Evolutionary conservation across 2,888 invertebrate species (phyloP).

Genomic region (Lagria hirta): DNA sequence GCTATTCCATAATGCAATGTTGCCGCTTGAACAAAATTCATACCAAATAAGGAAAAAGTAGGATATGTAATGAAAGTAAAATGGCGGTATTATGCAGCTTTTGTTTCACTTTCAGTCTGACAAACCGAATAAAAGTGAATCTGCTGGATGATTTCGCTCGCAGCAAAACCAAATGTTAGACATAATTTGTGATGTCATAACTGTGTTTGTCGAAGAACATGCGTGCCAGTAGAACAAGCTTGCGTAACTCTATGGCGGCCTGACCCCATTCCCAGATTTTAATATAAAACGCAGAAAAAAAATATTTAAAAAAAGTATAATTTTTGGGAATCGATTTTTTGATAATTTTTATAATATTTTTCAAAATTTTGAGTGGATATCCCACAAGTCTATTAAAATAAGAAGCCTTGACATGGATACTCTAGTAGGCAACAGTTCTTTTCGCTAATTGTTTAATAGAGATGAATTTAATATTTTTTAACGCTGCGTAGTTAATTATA

Average conservation of each 20-base stretch:
- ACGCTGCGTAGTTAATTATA: conserved; percentile 23
- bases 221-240: conserved; percentile 39
- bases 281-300: too few species aligned
- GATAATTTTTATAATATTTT: too few species aligned
- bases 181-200: conserved; percentile 28
- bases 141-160: conserved; percentile 17
- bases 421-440: too few species aligned
- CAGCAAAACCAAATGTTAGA: conserved; percentile 19
- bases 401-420: conserved; percentile 37
- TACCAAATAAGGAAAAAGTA: conserved; percentile 15
- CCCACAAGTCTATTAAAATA: too few species aligned
- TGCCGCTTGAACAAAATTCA: too few species aligned
- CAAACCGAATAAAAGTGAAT: conserved; percentile 23
- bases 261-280: conserved; percentile 45
- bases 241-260: conserved; percentile 42
- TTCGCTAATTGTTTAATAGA: too few species aligned
- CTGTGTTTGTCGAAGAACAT: conserved; percentile 37
- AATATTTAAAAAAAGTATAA: too few species aligned
- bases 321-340: too few species aligned
- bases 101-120: conserved; percentile 22
- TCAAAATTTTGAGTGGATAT: too few species aligned
- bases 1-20: too few species aligned
- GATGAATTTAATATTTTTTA: conserved; percentile 28
- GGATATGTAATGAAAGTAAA: conserved; percentile 24
- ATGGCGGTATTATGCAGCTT: conserved; percentile 6